Evolutionary conservation across 2,113 vertebrate genomes (phyloP).

Genomic region (Archocentrus centrarchus): DNA sequence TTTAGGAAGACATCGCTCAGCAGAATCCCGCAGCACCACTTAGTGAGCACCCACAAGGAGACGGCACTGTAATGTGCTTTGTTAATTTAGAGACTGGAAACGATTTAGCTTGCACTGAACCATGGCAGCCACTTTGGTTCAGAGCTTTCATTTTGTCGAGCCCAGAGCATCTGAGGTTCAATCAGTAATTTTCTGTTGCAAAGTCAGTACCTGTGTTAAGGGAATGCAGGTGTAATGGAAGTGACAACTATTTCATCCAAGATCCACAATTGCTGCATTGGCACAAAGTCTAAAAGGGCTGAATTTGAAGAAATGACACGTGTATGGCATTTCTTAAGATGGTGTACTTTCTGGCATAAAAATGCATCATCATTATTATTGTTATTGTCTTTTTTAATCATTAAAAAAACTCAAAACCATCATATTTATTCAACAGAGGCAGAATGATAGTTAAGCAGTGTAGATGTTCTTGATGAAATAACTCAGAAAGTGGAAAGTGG

Average conservation of each 20-base stretch:
- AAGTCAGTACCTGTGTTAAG: neutral
- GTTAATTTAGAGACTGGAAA: slow-evolving; percentile 72
- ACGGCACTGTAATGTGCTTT: slow-evolving; percentile 45
- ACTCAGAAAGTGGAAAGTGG: neutral
- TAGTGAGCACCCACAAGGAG: slow-evolving; percentile 52
- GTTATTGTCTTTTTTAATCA: neutral
- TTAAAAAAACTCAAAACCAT: neutral
- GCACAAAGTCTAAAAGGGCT: neutral
- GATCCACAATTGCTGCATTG: neutral
- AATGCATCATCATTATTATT: neutral
- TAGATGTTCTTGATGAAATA: neutral
- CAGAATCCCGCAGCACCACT: slow-evolving; percentile 45
- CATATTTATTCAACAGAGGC: neutral
- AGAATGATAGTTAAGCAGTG: rapidly evolving
- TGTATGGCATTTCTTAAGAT: neutral
- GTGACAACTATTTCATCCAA: too few species aligned
- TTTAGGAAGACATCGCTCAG: slow-evolving; percentile 81
- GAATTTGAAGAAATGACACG: neutral
- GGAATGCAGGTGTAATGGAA: neutral
- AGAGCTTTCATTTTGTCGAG: slow-evolving; percentile 16
- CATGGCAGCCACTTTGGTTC: slow-evolving; percentile 52
- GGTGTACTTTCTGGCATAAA: neutral
- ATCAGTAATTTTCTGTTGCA: neutral
- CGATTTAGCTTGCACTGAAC: slow-evolving; percentile 62
- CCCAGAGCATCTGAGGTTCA: neutral